These are phyloP conservation scores for Argyrosomus japonicus DNA, from an alignment of 2,113 vertebrate species.

Conservation along the genomic window DNA sequence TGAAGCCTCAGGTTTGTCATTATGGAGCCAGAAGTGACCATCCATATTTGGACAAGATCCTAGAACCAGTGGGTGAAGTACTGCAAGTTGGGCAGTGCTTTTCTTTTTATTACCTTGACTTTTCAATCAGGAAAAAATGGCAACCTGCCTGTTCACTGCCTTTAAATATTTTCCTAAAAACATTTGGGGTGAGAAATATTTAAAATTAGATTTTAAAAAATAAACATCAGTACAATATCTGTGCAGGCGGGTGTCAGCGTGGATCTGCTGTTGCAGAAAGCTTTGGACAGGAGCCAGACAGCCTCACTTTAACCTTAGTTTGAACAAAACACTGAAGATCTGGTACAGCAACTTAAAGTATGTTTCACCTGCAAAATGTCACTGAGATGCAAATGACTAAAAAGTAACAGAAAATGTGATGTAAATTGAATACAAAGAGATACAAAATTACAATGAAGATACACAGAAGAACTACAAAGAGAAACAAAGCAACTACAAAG, in stretches of 20 bases:
- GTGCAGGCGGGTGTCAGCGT: no score
- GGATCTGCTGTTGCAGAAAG: not conserved
- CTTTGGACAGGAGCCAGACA: not conserved
- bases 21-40: no score
- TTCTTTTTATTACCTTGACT: no score
- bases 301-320: not conserved
- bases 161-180: no score
- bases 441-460: not conserved
- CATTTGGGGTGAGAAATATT: no score
- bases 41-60: no score
- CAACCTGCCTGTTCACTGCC: no score
- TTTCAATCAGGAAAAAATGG: no score
- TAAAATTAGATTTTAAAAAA: no score
- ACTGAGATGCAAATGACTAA: not conserved
- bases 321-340: not conserved
- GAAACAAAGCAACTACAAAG: not conserved
- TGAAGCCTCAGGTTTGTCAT: no score
- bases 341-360: not conserved
- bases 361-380: not conserved
- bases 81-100: no score
- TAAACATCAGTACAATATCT: not conserved
- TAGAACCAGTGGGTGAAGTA: no score
- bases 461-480: not conserved
- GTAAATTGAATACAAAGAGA: not conserved
- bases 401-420: not conserved